Conservation (phyloP, 2,797 vertebrate genomes). For the Gallinago nigripennis region DNA sequence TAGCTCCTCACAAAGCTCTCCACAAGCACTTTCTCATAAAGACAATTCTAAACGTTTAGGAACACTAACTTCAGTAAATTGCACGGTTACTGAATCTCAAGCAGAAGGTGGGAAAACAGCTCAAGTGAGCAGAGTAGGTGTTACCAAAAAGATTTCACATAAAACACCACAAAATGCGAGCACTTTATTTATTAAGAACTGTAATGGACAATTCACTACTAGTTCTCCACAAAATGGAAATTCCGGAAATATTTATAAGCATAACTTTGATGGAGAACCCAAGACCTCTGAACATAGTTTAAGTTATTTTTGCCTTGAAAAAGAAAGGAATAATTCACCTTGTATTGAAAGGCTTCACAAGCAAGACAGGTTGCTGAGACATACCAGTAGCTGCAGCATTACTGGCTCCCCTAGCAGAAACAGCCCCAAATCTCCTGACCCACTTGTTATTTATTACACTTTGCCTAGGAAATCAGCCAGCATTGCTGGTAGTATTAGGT, state of each 20-base stretch:
- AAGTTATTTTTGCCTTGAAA: conserved; percentile 50
- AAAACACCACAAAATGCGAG: conserved; percentile 35
- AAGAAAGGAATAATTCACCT: conserved; percentile 25
- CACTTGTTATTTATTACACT: conserved; percentile 60
- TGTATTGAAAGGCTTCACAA: conserved; percentile 46
- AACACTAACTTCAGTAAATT: background rate
- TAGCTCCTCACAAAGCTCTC: background rate
- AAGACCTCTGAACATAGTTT: background rate
- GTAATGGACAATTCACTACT: background rate
- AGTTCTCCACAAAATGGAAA: background rate
- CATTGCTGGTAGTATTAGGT: conserved; percentile 31
- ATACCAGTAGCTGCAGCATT: conserved; percentile 7
- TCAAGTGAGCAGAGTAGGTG: background rate
- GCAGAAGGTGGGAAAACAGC: background rate
- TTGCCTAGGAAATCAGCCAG: conserved; percentile 73
- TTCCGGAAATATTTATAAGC: background rate
- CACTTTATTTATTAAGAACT: conserved; percentile 10
- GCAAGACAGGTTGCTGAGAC: background rate
- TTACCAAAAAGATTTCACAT: conserved; percentile 19
- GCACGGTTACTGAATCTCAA: background rate
- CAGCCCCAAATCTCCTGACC: conserved; percentile 20
- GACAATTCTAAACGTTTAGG: background rate
- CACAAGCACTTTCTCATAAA: background rate
- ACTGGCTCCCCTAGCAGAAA: background rate
- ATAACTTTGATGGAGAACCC: background rate